Conservation (phyloP, 2,888 invertebrate species). For the Pachymerium ferrugineum region DNA sequence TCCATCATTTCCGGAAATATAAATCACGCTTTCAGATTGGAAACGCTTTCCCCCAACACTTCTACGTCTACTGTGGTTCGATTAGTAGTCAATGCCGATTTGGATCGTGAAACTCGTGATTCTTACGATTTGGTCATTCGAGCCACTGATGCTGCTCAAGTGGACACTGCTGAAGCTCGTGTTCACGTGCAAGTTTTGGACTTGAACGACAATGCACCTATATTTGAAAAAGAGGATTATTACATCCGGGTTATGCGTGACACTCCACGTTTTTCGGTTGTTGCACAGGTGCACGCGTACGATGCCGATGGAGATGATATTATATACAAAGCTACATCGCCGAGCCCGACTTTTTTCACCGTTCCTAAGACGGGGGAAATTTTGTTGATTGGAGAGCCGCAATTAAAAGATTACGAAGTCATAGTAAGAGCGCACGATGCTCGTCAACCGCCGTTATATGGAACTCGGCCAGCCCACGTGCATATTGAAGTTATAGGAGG, state of each 20-base stretch:
- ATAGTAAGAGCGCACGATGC: constrained; percentile 78
- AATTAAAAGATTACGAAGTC: constrained; percentile 59
- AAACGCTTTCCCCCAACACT: constrained; percentile 54
- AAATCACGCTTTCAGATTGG: constrained; percentile 66
- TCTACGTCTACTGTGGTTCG: constrained; percentile 50
- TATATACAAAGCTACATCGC: constrained; percentile 70
- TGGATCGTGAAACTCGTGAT: constrained; percentile 71
- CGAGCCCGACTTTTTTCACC: constrained; percentile 75
- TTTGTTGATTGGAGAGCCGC: constrained; percentile 60
- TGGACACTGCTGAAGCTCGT: constrained; percentile 74
- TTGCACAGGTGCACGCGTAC: constrained; percentile 77
- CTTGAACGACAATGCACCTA: constrained; percentile 86
- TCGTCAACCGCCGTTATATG: constrained; percentile 56
- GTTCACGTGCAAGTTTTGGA: constrained; percentile 71
- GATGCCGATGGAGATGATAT: constrained; percentile 89
- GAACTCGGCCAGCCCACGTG: constrained; percentile 66
- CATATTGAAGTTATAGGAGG: constrained; percentile 61
- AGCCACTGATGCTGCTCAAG: constrained; percentile 70
- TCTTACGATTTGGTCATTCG: constrained; percentile 69
- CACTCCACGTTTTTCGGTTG: constrained; percentile 67
- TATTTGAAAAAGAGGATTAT: constrained; percentile 71
- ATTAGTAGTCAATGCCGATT: constrained; percentile 51
- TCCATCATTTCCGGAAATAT: constrained; percentile 72
- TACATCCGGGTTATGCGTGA: constrained; percentile 57
- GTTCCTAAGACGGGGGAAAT: constrained; percentile 90